phyloP scores from a whole-genome alignment of 2,113 vertebrate species.

The Scortum barcoo region DNA sequence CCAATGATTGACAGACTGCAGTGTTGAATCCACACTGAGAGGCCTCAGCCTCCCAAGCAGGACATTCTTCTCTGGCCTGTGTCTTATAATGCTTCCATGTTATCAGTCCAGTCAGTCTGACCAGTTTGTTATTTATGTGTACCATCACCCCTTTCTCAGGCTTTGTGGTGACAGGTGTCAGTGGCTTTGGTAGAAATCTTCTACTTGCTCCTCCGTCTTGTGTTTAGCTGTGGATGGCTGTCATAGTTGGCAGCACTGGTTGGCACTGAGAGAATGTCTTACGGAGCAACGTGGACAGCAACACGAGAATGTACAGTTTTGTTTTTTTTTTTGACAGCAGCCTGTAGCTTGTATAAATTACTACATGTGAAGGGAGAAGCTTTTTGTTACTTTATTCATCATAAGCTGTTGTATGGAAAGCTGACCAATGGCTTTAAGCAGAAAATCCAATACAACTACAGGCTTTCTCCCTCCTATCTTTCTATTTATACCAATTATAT shows the following conservation, averaged over 20 bases:
- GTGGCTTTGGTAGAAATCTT: conserved; percentile 55
- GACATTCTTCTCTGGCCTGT: conserved; percentile 43
- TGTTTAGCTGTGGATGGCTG: conserved; percentile 43
- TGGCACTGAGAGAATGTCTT: conserved; percentile 28
- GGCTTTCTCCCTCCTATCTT: not conserved
- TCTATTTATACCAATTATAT: not conserved
- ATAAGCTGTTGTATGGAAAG: no score
- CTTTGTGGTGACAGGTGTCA: conserved; percentile 62
- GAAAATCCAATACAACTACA: not conserved
- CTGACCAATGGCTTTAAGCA: not conserved
- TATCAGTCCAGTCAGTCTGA: conserved; percentile 63
- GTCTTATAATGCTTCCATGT: conserved; percentile 42
- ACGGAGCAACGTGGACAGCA: not conserved
- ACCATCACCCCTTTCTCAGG: conserved; percentile 42
- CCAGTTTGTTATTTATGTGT: conserved; percentile 69
- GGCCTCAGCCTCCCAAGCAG: conserved; percentile 36
- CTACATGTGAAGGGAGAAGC: not conserved
- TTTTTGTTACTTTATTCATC: not conserved
- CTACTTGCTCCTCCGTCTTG: conserved; percentile 46
- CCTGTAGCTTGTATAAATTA: not conserved
- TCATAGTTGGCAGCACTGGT: conserved; percentile 43
- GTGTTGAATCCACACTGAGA: conserved; percentile 39
- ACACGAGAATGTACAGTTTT: conserved; percentile 1
- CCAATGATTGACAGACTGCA: conserved; percentile 54
- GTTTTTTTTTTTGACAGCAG: not conserved